Conservation (phyloP, 2,113 vertebrate genomes). For the Oreochromis spilurus region DNA sequence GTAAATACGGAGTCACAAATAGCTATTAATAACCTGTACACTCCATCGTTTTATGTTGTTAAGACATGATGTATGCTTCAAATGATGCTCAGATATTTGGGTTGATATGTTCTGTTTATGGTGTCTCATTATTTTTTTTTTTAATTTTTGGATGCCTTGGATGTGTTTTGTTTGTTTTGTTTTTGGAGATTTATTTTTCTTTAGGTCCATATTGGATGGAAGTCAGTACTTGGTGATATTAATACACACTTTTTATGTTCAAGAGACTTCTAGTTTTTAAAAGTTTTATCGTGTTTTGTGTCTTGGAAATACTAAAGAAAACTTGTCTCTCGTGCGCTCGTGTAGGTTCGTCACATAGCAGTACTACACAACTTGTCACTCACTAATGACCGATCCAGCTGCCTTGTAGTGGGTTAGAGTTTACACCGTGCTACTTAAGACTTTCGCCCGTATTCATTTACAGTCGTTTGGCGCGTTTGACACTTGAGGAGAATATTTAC, state of each 20-base stretch:
- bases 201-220: conserved; percentile 77
- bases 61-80: conserved; percentile 28
- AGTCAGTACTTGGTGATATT: conserved; percentile 55
- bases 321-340: background rate
- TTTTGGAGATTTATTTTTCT: conserved; percentile 37
- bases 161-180: conserved; percentile 12
- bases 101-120: conserved; percentile 48
- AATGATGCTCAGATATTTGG: conserved; percentile 35
- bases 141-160: conserved; percentile 54
- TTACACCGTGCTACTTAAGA: background rate
- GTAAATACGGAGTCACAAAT: conserved; percentile 72
- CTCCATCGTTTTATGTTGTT: conserved; percentile 40
- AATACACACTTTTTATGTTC: conserved; percentile 42
- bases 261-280: conserved; percentile 44
- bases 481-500: conserved; percentile 1
- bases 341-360: background rate
- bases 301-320: conserved; percentile 20
- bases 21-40: conserved; percentile 59
- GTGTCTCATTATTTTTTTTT: conserved; percentile 51
- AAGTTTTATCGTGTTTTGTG: conserved; percentile 1
- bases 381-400: conserved; percentile 8
- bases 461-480: background rate
- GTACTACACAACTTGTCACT: conserved; percentile 7
- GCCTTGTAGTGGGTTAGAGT: background rate
- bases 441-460: background rate